phyloP scores from a whole-genome alignment of 2,888 invertebrate genomes.

The Xiphydria camelus region DNA sequence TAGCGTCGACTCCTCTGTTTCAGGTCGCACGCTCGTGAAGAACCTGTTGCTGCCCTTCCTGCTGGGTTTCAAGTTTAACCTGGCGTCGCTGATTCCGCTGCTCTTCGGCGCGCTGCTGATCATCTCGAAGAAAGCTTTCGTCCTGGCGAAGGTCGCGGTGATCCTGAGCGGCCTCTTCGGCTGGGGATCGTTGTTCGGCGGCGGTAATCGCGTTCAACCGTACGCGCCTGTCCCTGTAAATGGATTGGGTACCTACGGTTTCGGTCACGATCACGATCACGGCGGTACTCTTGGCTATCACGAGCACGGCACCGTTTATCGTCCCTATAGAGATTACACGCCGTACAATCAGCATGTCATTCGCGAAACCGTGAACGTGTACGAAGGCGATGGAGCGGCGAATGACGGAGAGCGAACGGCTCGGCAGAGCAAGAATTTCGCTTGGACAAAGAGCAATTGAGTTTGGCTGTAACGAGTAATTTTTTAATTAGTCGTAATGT shows the following conservation, averaged over 20 bases:
- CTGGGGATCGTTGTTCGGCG: slow-evolving; percentile 54
- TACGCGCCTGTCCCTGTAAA: slow-evolving; percentile 2
- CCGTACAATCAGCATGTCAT: slow-evolving; percentile 43
- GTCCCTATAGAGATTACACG: slow-evolving; percentile 35
- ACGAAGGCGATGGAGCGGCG: slow-evolving; percentile 34
- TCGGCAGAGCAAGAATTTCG: slow-evolving; percentile 40
- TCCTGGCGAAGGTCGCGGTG: slow-evolving; percentile 75
- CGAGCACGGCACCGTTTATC: slow-evolving; percentile 25
- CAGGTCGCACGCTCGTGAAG: slow-evolving; percentile 73
- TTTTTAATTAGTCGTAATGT: too few relatives aligned
- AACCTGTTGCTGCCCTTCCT: slow-evolving; percentile 77
- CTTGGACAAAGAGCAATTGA: slow-evolving; percentile 40
- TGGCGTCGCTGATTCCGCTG: slow-evolving; percentile 74
- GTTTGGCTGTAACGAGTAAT: too few relatives aligned
- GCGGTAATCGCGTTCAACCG: slow-evolving; percentile 50
- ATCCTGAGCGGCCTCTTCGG: slow-evolving; percentile 72
- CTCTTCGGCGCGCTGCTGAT: slow-evolving; percentile 72
- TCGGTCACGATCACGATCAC: slow-evolving; percentile 17
- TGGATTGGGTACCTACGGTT: slow-evolving; percentile 19
- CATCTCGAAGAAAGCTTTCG: slow-evolving; percentile 76
- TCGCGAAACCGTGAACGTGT: slow-evolving; percentile 50
- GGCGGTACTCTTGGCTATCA: slow-evolving; percentile 28
- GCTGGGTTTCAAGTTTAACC: slow-evolving; percentile 78
- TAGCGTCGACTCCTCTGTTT: too few relatives aligned
- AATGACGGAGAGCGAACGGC: slow-evolving; percentile 21